Percentiles rank a stretch among this genome's conserved stretches.
phyloP scores from a whole-genome alignment of 1,140 invertebrate genomes.

The Brachionus asplanchnoidis region DNA sequence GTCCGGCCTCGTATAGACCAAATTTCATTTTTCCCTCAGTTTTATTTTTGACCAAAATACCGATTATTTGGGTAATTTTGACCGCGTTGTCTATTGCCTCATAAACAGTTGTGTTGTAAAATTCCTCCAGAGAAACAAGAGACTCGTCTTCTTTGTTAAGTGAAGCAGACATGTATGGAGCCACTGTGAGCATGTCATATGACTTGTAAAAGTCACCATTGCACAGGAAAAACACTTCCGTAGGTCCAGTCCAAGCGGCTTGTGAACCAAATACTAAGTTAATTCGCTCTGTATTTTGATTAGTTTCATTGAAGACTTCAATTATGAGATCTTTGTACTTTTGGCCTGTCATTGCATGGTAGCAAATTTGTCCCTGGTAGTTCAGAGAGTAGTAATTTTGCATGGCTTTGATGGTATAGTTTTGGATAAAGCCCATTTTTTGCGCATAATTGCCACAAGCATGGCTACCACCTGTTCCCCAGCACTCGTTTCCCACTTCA shows the following conservation, averaged over 20 bases:
- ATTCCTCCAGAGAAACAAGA: not conserved
- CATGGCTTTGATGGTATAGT: not conserved
- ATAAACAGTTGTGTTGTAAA: not conserved
- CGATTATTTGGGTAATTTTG: not conserved
- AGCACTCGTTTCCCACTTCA: slow-evolving; percentile 18
- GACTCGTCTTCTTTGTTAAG: not conserved
- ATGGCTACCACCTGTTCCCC: not conserved
- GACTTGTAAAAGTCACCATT: not conserved
- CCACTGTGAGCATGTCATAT: not conserved
- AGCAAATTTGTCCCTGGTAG: not conserved
- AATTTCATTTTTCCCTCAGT: not conserved
- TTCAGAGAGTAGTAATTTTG: slow-evolving; percentile 2
- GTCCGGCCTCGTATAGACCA: slow-evolving; percentile 9
- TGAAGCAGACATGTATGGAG: not conserved
- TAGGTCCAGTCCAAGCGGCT: not conserved
- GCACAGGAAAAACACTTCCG: not conserved
- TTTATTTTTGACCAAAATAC: not conserved
- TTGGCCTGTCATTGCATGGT: slow-evolving; percentile 1
- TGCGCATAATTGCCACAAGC: not conserved
- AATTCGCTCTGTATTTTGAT: not conserved
- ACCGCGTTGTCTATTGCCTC: not conserved
- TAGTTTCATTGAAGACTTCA: not conserved
- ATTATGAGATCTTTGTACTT: not conserved
- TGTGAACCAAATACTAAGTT: not conserved
- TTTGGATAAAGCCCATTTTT: slow-evolving; percentile 7